phyloP scores from a whole-genome alignment of 2,113 vertebrate species.

The Gasterosteus aculeatus region DNA sequence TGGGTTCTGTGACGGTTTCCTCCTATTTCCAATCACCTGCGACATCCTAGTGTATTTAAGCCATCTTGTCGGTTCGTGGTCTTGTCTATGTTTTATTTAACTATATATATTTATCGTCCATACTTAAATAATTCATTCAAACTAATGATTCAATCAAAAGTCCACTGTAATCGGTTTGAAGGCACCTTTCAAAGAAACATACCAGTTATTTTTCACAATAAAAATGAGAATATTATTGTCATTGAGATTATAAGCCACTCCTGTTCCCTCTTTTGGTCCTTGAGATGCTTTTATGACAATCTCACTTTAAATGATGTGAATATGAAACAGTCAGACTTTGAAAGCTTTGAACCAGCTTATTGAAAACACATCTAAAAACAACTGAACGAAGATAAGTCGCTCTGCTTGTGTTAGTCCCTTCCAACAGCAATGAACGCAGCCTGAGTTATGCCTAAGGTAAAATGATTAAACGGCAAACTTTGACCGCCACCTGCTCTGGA shows the following conservation, averaged over 20 bases:
- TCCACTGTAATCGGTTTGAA: background rate
- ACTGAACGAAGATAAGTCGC: background rate
- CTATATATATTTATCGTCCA: too few species aligned
- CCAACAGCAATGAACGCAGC: slow-evolving; percentile 9
- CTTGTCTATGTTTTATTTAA: too few species aligned
- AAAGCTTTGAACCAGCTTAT: background rate
- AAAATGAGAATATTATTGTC: background rate
- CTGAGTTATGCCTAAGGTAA: slow-evolving; percentile 29
- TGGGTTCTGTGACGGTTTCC: too few species aligned
- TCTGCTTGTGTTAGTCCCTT: background rate
- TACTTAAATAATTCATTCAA: slow-evolving; percentile 1
- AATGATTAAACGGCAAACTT: slow-evolving; percentile 27
- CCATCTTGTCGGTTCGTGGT: too few species aligned
- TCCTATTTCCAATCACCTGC: too few species aligned
- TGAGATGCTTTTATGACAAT: background rate
- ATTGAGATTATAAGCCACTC: background rate
- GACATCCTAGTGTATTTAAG: too few species aligned
- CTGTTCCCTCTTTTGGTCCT: background rate
- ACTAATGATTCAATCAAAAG: background rate
- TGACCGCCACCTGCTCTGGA: background rate
- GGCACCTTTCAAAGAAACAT: background rate
- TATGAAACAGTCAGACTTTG: background rate
- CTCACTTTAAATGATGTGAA: background rate
- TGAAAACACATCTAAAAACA: background rate
- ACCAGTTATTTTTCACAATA: too few species aligned